phyloP scores from a whole-genome alignment of 2,797 vertebrate species.

The Oreochromis mossambicus region DNA sequence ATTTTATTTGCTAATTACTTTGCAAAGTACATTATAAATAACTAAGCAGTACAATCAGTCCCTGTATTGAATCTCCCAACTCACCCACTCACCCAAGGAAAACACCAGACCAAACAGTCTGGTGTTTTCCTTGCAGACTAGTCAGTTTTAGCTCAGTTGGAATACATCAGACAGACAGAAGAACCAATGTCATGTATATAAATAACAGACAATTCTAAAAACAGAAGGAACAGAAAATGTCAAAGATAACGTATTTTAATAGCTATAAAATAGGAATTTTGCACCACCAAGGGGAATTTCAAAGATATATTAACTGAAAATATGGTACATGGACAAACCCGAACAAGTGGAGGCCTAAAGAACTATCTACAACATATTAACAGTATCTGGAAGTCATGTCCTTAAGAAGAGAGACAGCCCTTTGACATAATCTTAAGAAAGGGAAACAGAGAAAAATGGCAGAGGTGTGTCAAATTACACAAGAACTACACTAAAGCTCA shows the following conservation, averaged over 20 bases:
- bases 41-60: neutral
- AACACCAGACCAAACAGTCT: neutral
- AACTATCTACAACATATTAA: neutral
- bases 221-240: neutral
- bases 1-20: neutral
- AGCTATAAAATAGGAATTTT: neutral
- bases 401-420: neutral
- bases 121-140: neutral
- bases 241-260: neutral
- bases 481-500: neutral
- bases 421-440: neutral
- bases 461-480: neutral
- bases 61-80: neutral
- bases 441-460: neutral
- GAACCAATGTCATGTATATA: neutral
- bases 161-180: neutral
- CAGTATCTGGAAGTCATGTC: neutral
- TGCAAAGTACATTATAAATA: neutral
- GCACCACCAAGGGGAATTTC: neutral
- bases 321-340: neutral
- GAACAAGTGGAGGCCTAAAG: neutral
- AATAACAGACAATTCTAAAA: neutral
- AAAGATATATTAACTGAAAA: neutral
- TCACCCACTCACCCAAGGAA: neutral
- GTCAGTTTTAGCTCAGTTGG: neutral